Conservation (phyloP, 2,888 invertebrate genomes). For the Monochamus alternatus region DNA sequence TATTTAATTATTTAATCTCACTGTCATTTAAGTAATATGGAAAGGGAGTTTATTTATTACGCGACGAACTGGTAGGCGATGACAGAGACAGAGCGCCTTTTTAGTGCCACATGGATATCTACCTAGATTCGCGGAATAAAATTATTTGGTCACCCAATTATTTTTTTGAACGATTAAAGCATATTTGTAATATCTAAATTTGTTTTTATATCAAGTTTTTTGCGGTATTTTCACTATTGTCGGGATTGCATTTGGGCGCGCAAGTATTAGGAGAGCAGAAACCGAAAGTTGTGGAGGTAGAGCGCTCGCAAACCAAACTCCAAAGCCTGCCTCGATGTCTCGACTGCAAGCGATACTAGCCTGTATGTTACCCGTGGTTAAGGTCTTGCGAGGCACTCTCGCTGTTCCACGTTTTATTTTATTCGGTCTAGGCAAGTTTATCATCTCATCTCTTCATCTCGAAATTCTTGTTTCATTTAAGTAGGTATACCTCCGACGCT, state of each 20-base stretch:
- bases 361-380: constrained; percentile 14
- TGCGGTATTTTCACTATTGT: constrained; percentile 36
- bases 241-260: constrained; percentile 64
- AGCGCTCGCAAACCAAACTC: constrained; percentile 21
- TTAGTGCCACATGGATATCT: background rate
- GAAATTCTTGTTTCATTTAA: background rate
- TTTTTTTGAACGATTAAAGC: background rate
- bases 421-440: background rate
- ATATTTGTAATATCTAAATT: background rate
- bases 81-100: background rate
- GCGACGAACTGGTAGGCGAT: background rate
- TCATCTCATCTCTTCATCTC: constrained; percentile 2
- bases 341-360: constrained; percentile 10
- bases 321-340: background rate
- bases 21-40: background rate
- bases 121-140: background rate
- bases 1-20: background rate
- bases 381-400: background rate
- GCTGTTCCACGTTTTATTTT: background rate
- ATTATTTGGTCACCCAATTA: background rate
- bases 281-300: constrained; percentile 52
- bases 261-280: constrained; percentile 69
- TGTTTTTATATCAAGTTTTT: constrained; percentile 38
- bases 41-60: constrained; percentile 7
- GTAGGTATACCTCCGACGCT: too few species aligned